These are phyloP conservation scores for Chymomyza caudatula DNA, from an alignment of 2,888 invertebrate genomes.

Conservation along the genomic window DNA sequence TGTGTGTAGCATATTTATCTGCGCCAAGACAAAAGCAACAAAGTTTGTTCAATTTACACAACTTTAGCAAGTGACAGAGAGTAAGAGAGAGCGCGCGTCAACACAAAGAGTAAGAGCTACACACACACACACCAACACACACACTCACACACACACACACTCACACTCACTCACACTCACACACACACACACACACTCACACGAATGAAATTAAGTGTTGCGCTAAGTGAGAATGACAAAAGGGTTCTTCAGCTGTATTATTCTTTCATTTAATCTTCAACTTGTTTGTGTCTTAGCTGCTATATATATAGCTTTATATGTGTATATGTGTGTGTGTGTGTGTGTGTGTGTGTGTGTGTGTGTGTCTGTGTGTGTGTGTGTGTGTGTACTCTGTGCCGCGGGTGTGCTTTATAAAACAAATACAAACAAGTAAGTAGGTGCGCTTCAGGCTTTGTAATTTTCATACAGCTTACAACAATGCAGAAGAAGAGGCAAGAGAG, in stretches of 20 bases:
- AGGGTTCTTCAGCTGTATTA: conserved; percentile 71
- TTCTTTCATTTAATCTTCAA: conserved; percentile 66
- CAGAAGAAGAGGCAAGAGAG: neutral
- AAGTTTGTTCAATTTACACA: conserved; percentile 70
- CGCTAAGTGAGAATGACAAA: conserved; percentile 69
- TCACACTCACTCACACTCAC: conserved; percentile 45
- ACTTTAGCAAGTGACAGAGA: conserved; percentile 40
- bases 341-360: neutral
- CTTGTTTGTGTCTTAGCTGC: conserved; percentile 18
- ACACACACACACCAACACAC: conserved; percentile 4
- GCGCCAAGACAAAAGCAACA: conserved; percentile 52
- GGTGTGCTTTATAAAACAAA: conserved; percentile 68
- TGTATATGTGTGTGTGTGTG: no score
- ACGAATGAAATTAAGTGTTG: conserved; percentile 73
- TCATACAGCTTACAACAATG: conserved; percentile 42
- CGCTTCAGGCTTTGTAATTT: conserved; percentile 62
- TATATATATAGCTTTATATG: no score
- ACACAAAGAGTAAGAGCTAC: neutral
- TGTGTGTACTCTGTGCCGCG: conserved; percentile 46
- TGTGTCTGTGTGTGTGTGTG: conserved; percentile 14
- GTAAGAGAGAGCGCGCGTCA: neutral
- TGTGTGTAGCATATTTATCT: conserved; percentile 60
- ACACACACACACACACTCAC: conserved; percentile 27
- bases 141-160: neutral
- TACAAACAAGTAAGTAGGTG: conserved; percentile 42